These are phyloP conservation scores for Agrenia bidenticulata DNA, from an alignment of 2,888 invertebrate species.

Conservation along the genomic window DNA sequence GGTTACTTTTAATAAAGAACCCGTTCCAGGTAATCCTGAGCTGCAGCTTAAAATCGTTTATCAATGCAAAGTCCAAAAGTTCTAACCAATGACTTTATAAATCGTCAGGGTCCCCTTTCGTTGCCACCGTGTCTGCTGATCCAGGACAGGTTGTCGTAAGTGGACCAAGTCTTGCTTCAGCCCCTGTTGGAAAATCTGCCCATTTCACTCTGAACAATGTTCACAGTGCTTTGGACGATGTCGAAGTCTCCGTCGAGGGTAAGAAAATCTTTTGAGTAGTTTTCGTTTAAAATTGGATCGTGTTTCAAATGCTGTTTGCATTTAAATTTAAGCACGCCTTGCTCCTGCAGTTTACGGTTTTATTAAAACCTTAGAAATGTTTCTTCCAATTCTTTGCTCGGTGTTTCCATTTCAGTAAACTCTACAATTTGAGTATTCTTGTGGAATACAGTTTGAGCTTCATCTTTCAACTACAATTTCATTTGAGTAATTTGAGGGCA, in stretches of 20 bases:
- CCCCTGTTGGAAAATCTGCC: constrained; percentile 61
- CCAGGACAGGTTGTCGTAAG: constrained; percentile 63
- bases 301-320: too few relatives aligned
- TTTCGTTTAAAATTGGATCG: too few relatives aligned
- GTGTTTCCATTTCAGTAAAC: too few relatives aligned
- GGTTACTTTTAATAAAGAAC: constrained; percentile 94
- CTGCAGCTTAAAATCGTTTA: neutral
- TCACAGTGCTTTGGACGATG: constrained; percentile 83
- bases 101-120: constrained; percentile 90
- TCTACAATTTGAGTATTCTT: too few relatives aligned
- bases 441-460: too few relatives aligned
- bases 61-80: too few relatives aligned
- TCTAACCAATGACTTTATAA: constrained; percentile 8
- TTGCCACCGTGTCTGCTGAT: constrained; percentile 71
- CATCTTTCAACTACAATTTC: too few relatives aligned
- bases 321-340: too few relatives aligned
- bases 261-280: constrained; percentile 56
- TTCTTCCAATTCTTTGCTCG: too few relatives aligned
- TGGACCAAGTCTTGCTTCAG: constrained; percentile 63
- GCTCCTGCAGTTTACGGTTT: too few relatives aligned
- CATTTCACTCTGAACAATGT: constrained; percentile 62
- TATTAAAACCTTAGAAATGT: too few relatives aligned
- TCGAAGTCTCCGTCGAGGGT: constrained; percentile 97
- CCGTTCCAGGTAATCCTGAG: constrained; percentile 61
- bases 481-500: too few relatives aligned